Evolutionary conservation across 1,140 invertebrate genomes (phyloP), one percentile per base, ranked within the genome.

Genomic region (Parasteatoda tepidariorum): DNA sequence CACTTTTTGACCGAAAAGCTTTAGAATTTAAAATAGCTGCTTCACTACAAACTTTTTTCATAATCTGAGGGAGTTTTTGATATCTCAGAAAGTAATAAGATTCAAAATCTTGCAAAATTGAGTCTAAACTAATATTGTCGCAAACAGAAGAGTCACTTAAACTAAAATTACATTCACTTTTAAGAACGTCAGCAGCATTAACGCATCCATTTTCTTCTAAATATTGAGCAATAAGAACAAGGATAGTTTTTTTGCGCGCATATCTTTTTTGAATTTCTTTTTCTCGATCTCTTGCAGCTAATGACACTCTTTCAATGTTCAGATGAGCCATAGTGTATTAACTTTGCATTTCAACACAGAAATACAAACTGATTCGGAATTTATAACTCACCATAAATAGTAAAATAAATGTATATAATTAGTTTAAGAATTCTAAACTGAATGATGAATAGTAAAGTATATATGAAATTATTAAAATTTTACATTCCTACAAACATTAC

Each of bases 101-200:
- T 85, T 94, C 94, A 88, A 95, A 98, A 85, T 98, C 96, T 89
- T 95, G 92, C 61, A 98, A 89, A 79, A 98, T 94, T 22, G 93
- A 94, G 73, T 95, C 93, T 84, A 98, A 89, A 88, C 97, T 95
- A 74, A 98, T 93, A 86, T 98, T 98, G 86, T 98, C 96, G 89
- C 96, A 98, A 0, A 97, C 91, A 86, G 93, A 90, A 89, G 93
- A 93, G 54, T 93, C 91, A 34, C 92, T 91, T 0, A 91, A 88
- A 28, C 96, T 89, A 24, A 92, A 90, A 86, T 87, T 68, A 61
- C 54, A 30, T 48, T 82, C 48, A 55, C 18, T 62, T 34, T 71
- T 83, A 38, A 84, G 57, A 54, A 66, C 62, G 31, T 78, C 55
- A 78, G 64, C 73, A 18, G 34, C 54, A 54, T 79, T 38, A 30